Evolutionary conservation across 2,113 vertebrate species (phyloP), one percentile per base, ranked within the genome.

Genomic region (Crocuta crocuta): DNA sequence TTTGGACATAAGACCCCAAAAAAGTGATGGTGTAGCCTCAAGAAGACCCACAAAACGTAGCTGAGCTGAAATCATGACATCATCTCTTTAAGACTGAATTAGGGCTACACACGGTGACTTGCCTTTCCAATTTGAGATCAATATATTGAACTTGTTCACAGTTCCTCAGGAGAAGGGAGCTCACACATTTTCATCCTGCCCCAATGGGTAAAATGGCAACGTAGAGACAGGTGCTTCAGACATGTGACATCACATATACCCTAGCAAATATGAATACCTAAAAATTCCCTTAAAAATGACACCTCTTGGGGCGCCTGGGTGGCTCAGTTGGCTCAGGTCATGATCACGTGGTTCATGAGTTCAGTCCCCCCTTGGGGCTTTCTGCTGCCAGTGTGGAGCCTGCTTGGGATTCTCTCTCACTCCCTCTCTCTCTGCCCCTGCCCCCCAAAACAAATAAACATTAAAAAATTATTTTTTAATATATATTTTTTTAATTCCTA

Each of bases 91-190:
- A 11, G 35, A 24, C 78, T 35, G 2, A 16, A 4, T 0, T 2
- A 35, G 12, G 39, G 35, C 0, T 6, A 4, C 1, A 17, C 7
- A 1, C 28, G 2, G 4, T 1, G 26, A 21, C 74, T n/a, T 16
- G 53, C 35, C 3, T 86, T n/a, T 43, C 48, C 71, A 5, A 26
- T 3, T 21, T 28, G n/a, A 31, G 10, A n/a, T 4, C 71, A 10
- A 4, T 8, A 0, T 53, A 21, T 11, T 21, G 43, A 58, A 3
- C 5, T 48, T 28, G 4, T 53, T 28, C 3, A 1, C 53, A 16
- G 26, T 28, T 50, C 68, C 53, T 11, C 28, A 5, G 13, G 39
- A n/a, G 4, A 16, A 15, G 58, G 63, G 2, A 17, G 7, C 2
- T 2, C 0, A 2, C 2, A 7, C 0, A 7, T 24, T 19, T 48